These are phyloP conservation scores for Dendroctonus ponderosae DNA, from an alignment of 1,140 invertebrate species.

Conservation along the genomic window DNA sequence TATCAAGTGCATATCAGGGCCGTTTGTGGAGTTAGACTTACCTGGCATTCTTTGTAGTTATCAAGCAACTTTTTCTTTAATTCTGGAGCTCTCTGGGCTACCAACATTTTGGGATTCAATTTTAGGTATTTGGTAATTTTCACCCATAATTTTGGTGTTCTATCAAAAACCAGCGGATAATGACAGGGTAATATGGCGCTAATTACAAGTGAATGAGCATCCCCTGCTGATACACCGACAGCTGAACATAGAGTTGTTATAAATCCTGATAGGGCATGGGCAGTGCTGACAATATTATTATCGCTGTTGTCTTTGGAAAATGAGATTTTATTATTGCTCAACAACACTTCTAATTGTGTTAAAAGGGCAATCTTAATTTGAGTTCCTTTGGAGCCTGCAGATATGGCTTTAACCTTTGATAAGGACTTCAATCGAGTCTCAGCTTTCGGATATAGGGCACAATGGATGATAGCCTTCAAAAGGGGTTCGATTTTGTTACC, in stretches of 20 bases:
- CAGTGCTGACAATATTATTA: conserved; percentile 26
- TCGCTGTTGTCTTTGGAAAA: conserved; percentile 27
- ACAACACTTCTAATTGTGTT: conserved; percentile 58
- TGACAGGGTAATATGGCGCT: conserved; percentile 66
- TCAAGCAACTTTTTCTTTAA: conserved; percentile 62
- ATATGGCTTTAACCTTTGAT: conserved; percentile 45
- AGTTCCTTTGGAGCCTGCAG: conserved; percentile 45
- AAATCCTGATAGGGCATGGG: conserved; percentile 50
- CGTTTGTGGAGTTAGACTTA: conserved; percentile 52
- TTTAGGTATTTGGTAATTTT: conserved; percentile 61
- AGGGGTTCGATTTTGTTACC: conserved; percentile 59
- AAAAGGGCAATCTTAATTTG: conserved; percentile 57
- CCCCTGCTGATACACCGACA: conserved; percentile 52
- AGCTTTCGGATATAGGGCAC: conserved; percentile 55
- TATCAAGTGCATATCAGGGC: too few relatives aligned
- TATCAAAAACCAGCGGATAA: conserved; percentile 62
- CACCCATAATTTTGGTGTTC: conserved; percentile 59
- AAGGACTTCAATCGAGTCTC: conserved; percentile 50
- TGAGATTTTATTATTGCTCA: conserved; percentile 58
- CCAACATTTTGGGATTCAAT: conserved; percentile 57
- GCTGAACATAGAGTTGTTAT: conserved; percentile 56
- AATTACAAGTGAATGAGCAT: conserved; percentile 57
- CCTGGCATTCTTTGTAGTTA: conserved; percentile 57
- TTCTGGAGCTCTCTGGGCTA: conserved; percentile 56
- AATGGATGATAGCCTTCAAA: conserved; percentile 63